Conservation (phyloP, 1,140 invertebrate species). For the Drosophila persimilis region DNA sequence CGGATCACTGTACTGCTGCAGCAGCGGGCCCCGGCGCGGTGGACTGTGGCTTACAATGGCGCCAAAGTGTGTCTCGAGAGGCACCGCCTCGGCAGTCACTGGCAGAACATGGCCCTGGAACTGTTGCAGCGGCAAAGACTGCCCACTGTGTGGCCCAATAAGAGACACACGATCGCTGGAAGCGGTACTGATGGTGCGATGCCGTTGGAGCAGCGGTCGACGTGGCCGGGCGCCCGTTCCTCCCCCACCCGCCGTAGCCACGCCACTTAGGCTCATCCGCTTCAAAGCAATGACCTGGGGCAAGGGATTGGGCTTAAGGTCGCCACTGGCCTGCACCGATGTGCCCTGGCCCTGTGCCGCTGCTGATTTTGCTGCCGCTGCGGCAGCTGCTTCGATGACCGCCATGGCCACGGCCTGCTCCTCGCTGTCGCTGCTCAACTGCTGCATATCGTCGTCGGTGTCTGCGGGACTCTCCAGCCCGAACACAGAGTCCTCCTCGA, state of each 20-base stretch:
- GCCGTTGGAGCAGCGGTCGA: conserved; percentile 67
- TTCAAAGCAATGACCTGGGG: conserved; percentile 41
- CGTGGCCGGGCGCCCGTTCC: conserved; percentile 48
- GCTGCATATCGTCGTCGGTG: conserved; percentile 91
- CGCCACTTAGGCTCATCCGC: conserved; percentile 60
- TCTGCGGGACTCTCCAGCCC: conserved; percentile 84
- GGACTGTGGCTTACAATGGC: conserved; percentile 65
- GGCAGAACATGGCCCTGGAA: conserved; percentile 32
- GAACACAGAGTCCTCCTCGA: conserved; percentile 90
- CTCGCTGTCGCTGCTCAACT: conserved; percentile 91
- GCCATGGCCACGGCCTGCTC: conserved; percentile 64
- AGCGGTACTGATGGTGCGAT: conserved; percentile 69
- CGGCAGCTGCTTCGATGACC: conserved; percentile 16
- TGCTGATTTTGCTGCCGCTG: not conserved
- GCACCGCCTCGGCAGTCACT: conserved; percentile 21
- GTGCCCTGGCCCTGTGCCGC: conserved; percentile 5
- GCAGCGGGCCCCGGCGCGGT: conserved; percentile 60
- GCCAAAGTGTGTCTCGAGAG: conserved; percentile 76
- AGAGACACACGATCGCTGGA: conserved; percentile 57
- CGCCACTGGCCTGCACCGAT: conserved; percentile 8
- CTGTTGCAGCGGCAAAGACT: conserved; percentile 32
- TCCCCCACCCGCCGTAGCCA: not conserved
- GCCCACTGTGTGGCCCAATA: conserved; percentile 37
- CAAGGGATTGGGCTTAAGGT: conserved; percentile 26
- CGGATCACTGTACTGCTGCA: conserved; percentile 80